These are phyloP conservation scores for Sebastes minor DNA, from an alignment of 2,797 vertebrate species.

Conservation along the genomic window DNA sequence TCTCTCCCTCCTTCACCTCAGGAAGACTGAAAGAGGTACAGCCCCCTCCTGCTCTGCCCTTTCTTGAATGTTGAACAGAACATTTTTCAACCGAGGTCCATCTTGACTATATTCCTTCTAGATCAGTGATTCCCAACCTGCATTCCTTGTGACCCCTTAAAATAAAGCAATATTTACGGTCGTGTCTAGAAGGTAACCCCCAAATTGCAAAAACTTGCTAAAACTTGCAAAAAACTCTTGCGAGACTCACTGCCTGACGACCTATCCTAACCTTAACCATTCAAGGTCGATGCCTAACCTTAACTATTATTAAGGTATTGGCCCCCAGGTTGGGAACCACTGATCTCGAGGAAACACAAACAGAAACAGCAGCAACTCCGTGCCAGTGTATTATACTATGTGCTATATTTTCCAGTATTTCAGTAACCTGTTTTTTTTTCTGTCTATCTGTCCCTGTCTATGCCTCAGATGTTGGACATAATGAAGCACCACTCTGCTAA, in stretches of 20 bases:
- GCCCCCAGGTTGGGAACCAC: not conserved
- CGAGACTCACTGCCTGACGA: no score
- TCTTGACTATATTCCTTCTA: not conserved
- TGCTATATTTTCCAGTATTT: not conserved
- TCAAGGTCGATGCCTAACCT: no score
- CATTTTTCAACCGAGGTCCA: not conserved
- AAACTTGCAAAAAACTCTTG: no score
- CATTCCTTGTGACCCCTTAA: not conserved
- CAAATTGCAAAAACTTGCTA: no score
- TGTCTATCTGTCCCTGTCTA: not conserved
- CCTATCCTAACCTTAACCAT: no score
- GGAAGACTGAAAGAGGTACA: conserved; percentile 85
- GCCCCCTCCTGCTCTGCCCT: not conserved
- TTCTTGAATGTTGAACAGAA: not conserved
- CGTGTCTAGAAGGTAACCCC: no score
- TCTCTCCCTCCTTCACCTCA: conserved; percentile 86
- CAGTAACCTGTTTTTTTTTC: not conserved
- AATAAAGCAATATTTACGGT: not conserved
- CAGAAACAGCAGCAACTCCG: not conserved
- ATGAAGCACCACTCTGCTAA: conserved; percentile 75
- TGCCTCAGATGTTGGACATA: conserved; percentile 80
- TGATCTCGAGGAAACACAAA: not conserved
- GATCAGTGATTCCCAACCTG: not conserved
- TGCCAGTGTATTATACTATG: not conserved
- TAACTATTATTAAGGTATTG: not conserved